Base-by-base conservation (phyloP, 2,797 vertebrate genomes). In the Vireo griseus region DNA sequence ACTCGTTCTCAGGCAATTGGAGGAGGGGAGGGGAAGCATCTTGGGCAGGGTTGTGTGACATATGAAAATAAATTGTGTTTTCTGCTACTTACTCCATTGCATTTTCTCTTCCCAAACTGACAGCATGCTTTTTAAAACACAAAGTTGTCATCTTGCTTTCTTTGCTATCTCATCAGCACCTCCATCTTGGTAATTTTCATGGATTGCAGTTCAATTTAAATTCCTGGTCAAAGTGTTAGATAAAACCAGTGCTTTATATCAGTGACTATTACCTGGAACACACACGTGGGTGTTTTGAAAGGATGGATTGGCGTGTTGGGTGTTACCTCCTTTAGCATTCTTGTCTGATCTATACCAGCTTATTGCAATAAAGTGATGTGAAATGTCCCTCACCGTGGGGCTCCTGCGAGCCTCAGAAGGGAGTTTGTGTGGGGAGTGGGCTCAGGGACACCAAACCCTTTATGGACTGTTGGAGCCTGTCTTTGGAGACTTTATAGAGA, bases 331-430 rank as follows among this genome's bases (percentile, higher is more conserved):
- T 33, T 81, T 20, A n/a, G 39, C 13, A 3, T 29, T 62, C 22
- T 55, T 47, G 6, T n/a, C 29, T 76, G 51, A 25, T 55, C 59
- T 31, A 1, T 7, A 9, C 4, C n/a, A 33, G 28, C 45, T 73
- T 1, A 0, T 22, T 52, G 50, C 57, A 37, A 5, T 71, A 2
- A 52, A 42, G 11, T 4, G 2, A 1, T 45, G n/a, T 66, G 31
- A 62, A 39, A 50, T 48, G 39, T 33, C 42, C 29, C 18, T 58
- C 52, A 3, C 14, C 2, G 1, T 0, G 0, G 45, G 31, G 25
- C 39, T 50, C 31, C 40, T 71, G 62, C 9, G 24, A 87, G 29
- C 26, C 25, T 22, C n/a, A 20, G 44, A 13, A 63, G 18, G 21
- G 44, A 19, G 0, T n/a, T 44, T 35, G 13, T 24, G 7, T 40